A percentile compares a stretch with the other conserved stretches of the same genome.
Conservation (phyloP, 2,888 invertebrate species). For the Cerceris ruficornis region DNA sequence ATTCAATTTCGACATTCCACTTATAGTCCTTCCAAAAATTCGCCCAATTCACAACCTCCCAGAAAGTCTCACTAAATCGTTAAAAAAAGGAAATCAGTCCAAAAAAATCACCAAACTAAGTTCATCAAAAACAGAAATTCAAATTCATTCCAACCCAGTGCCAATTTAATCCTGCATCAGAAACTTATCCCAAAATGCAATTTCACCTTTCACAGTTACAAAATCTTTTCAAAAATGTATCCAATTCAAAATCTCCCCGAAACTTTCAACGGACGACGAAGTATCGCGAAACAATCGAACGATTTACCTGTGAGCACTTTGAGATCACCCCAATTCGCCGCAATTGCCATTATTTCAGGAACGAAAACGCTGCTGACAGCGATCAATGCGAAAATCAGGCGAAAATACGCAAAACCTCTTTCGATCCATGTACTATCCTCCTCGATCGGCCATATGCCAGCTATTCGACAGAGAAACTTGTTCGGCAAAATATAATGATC, state of each 20-base stretch:
- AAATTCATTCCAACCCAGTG: too few relatives aligned
- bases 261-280: neutral
- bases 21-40: too few relatives aligned
- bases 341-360: conserved; percentile 50
- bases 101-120: too few relatives aligned
- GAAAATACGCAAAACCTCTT: conserved; percentile 48
- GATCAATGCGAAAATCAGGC: conserved; percentile 36
- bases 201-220: too few relatives aligned
- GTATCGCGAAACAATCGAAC: neutral
- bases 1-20: too few relatives aligned
- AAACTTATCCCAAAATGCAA: too few relatives aligned
- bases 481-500: conserved; percentile 57
- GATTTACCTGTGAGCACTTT: conserved; percentile 51
- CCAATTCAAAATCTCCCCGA: neutral
- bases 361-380: conserved; percentile 49
- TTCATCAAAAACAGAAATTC: too few relatives aligned
- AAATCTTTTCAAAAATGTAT: neutral
- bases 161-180: too few relatives aligned
- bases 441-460: conserved; percentile 53
- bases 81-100: too few relatives aligned
- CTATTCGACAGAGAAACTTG: conserved; percentile 43
- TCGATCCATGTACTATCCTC: conserved; percentile 7
- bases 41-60: too few relatives aligned
- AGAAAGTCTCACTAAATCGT: too few relatives aligned
- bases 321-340: conserved; percentile 51